Base-by-base conservation (phyloP, 2,113 vertebrate genomes). In the Periophthalmus modestus region DNA sequence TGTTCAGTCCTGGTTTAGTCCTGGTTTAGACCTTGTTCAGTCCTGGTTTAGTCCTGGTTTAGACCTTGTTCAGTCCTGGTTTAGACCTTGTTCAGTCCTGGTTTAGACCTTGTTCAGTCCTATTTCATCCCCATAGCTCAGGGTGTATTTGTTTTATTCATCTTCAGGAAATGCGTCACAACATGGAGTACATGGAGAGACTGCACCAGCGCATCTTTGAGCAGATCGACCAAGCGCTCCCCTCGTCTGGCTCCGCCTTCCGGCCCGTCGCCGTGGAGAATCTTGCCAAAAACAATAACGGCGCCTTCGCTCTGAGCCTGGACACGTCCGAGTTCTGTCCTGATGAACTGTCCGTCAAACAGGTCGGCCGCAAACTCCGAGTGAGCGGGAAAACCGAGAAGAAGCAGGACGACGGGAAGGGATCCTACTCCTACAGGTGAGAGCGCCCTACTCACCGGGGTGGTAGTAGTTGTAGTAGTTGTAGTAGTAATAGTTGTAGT, bases 131-230 rank as follows among this genome's bases (percentile, higher is more conserved):
- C 19, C 0, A 5, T 23, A 7, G 54, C 54, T 57, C 54, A 57
- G 39, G 39, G 39, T 50, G 48, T 9, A 21, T 57, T 57, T 21
- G 55, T 57, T 57, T 23, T 10, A 2, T 23, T 33, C 5, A 3
- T 16, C 33, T 34, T 82, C 89, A 92, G 85, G 91, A 93, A 84
- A 82, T 93, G 90, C 86, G 84, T 65, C 89, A 91, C 71, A 94
- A 57, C 84, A 69, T 93, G 79, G 90, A 94, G 77, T 90, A 75
- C 81, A 93, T 94, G 91, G 92, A 93, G 69, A 69, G 77, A 39
- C 80, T 94, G 21, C 93, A 94, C 80, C 91, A 91, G 50, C 91
- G 74, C 84, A 92, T 94, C 76, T 93, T 94, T 0, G 85, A 93
- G 18, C 89, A 93, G 85, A 92, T 94, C 1, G 92, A 93, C 86